These are phyloP conservation scores for Eugnorisma glareosa DNA, from an alignment of 2,888 invertebrate species.

Conservation along the genomic window DNA sequence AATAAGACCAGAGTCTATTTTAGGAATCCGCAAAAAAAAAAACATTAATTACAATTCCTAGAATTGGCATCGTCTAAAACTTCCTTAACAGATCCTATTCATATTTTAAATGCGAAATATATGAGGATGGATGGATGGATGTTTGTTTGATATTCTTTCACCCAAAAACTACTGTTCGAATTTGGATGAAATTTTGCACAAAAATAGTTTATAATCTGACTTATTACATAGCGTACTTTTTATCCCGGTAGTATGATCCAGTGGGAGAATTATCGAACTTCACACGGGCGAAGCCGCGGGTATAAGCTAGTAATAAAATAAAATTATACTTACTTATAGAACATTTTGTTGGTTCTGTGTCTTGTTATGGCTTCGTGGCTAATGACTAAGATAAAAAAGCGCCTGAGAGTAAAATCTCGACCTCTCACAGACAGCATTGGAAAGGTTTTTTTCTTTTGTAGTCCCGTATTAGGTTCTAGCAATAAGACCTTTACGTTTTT, in stretches of 20 bases:
- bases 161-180: no score
- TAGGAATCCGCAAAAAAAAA: background rate
- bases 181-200: no score
- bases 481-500: background rate
- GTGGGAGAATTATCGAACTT: no score
- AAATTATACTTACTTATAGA: no score
- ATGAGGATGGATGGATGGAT: no score
- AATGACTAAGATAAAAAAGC: slow-evolving; percentile 33
- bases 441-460: slow-evolving; percentile 15
- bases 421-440: slow-evolving; percentile 30
- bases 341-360: background rate
- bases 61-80: background rate
- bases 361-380: slow-evolving; percentile 13
- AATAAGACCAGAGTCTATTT: background rate
- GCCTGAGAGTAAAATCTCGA: slow-evolving; percentile 10
- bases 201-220: no score
- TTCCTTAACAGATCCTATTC: background rate
- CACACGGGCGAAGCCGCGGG: no score
- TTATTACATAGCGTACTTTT: no score
- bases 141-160: no score
- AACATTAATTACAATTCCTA: background rate
- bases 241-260: no score
- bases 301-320: no score
- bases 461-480: background rate
- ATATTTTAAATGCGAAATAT: no score